These are phyloP conservation scores for Saccostrea echinata DNA, from an alignment of 1,140 invertebrate species.

Conservation along the genomic window DNA sequence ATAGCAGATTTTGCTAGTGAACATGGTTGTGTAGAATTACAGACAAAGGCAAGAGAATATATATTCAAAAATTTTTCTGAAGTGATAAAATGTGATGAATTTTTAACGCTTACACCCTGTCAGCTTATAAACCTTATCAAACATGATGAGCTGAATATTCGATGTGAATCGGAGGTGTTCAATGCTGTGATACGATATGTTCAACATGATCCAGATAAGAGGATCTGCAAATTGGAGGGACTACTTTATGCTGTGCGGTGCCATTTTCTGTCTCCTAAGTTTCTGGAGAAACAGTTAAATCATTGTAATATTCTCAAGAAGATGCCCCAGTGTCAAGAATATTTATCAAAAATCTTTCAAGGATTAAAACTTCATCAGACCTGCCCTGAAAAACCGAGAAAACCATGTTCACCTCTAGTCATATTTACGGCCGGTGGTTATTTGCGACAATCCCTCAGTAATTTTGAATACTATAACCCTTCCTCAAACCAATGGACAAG, in stretches of 20 bases:
- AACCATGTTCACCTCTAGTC: conserved; percentile 81
- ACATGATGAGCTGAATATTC: conserved; percentile 93
- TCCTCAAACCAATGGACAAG: conserved; percentile 91
- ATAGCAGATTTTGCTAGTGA: conserved; percentile 95
- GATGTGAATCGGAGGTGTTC: conserved; percentile 93
- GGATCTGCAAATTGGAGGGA: conserved; percentile 91
- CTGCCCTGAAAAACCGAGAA: conserved; percentile 73
- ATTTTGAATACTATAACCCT: conserved; percentile 92
- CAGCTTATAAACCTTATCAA: conserved; percentile 90
- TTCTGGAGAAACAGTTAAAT: conserved; percentile 94
- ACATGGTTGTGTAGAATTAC: conserved; percentile 91
- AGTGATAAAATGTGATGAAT: conserved; percentile 94
- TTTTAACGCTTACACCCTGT: conserved; percentile 88
- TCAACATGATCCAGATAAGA: conserved; percentile 89
- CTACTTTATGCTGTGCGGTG: conserved; percentile 93
- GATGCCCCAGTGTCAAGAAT: conserved; percentile 91
- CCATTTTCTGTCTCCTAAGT: conserved; percentile 94
- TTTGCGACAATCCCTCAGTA: conserved; percentile 90
- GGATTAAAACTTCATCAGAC: conserved; percentile 80
- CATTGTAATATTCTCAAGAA: conserved; percentile 92
- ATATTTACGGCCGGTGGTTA: conserved; percentile 96
- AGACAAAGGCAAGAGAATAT: conserved; percentile 92
- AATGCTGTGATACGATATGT: conserved; percentile 96
- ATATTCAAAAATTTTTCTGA: conserved; percentile 94
- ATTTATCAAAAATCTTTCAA: conserved; percentile 93